Percentiles rank a stretch among this genome's conserved stretches.
Evolutionary conservation across 1,140 invertebrate genomes (phyloP).

Genomic region (Schlechtendalia chinensis): DNA sequence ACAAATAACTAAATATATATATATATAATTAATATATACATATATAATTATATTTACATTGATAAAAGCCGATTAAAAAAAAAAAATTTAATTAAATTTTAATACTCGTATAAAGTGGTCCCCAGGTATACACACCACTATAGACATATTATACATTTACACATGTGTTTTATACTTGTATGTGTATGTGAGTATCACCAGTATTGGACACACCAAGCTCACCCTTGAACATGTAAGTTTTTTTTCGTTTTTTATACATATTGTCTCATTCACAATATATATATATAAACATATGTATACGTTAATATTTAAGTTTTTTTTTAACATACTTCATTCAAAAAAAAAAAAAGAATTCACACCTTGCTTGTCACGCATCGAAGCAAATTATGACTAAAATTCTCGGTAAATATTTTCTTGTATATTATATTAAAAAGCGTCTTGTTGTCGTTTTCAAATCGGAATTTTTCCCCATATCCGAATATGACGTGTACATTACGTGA

Average conservation of each 20-base stretch:
- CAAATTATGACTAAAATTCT: constrained; percentile 47
- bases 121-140: neutral
- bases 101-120: neutral
- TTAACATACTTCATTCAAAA: constrained; percentile 35
- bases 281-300: constrained; percentile 21
- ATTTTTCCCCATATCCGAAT: too few relatives aligned
- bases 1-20: too few relatives aligned
- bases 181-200: constrained; percentile 8
- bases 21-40: too few relatives aligned
- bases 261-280: neutral
- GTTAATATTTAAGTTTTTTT: constrained; percentile 9
- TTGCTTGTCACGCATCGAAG: constrained; percentile 49
- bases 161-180: neutral
- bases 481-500: too few relatives aligned
- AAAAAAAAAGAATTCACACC: constrained; percentile 31
- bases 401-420: neutral
- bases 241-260: constrained; percentile 18
- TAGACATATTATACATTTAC: neutral
- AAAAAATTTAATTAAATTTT: neutral
- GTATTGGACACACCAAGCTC: constrained; percentile 36
- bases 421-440: constrained; percentile 21
- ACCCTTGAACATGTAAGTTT: constrained; percentile 26
- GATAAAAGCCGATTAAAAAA: neutral
- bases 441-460: neutral
- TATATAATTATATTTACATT: neutral